Conservation (phyloP, 2,888 invertebrate species). For the Ethmia dodecea region DNA sequence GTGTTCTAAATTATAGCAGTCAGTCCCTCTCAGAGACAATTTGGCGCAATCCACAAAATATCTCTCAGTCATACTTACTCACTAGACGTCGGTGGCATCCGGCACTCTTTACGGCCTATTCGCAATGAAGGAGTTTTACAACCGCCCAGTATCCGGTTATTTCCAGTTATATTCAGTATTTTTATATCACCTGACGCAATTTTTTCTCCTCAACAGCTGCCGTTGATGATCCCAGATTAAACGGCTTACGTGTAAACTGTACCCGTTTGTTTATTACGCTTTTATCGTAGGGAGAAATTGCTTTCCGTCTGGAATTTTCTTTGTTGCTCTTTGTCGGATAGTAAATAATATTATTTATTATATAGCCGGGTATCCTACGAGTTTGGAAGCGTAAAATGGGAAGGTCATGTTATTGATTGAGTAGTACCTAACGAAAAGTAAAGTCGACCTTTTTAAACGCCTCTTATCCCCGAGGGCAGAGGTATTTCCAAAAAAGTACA, state of each 20-base stretch:
- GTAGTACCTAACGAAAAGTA: no score
- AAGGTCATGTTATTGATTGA: no score
- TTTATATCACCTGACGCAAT: constrained; percentile 39
- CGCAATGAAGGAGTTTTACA: constrained; percentile 62
- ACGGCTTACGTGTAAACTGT: constrained; percentile 12
- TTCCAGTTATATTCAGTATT: constrained; percentile 46
- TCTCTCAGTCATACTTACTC: constrained; percentile 14
- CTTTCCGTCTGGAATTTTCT: constrained; percentile 12
- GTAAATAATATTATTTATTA: no score
- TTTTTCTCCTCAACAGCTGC: constrained; percentile 11
- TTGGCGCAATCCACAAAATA: constrained; percentile 3
- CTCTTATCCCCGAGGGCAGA: no score
- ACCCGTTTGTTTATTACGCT: constrained; percentile 12
- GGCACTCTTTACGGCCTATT: constrained; percentile 62
- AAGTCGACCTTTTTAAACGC: no score
- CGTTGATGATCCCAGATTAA: constrained; percentile 8
- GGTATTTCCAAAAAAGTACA: no score
- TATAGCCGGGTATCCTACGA: no score
- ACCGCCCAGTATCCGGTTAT: constrained; percentile 36
- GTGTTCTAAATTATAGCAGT: no score
- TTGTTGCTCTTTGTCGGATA: no score
- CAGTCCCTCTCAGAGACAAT: constrained; percentile 17
- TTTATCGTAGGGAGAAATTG: constrained; percentile 14
- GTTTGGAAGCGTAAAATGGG: no score
- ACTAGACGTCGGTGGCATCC: constrained; percentile 38